Percentiles rank a stretch among this genome's conserved stretches.
Conservation (phyloP, 2,888 invertebrate species). For the Sussaba pulchella region DNA sequence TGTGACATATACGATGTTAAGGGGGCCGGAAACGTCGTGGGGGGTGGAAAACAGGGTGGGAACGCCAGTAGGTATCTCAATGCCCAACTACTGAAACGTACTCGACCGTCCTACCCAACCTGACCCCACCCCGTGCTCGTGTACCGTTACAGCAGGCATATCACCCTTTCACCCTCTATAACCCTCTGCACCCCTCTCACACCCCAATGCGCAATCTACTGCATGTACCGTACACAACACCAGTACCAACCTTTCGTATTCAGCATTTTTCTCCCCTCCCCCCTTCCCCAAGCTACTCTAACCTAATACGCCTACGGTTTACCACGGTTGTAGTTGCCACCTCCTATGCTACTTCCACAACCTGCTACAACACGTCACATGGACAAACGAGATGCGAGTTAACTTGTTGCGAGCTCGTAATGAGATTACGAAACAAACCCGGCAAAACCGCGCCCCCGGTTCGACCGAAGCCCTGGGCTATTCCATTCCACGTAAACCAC, state of each 20-base stretch:
- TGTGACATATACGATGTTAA: constrained; percentile 36
- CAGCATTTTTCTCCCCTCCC: constrained; percentile 41
- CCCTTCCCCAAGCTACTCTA: constrained; percentile 18
- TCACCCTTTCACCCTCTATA: constrained; percentile 10
- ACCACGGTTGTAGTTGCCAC: constrained; percentile 56
- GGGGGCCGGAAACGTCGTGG: not conserved
- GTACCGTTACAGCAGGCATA: constrained; percentile 6
- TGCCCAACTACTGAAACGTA: constrained; percentile 50
- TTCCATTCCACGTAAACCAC: constrained; percentile 27
- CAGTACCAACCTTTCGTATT: not conserved
- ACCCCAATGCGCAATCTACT: constrained; percentile 48
- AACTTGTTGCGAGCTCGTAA: constrained; percentile 71
- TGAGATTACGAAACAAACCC: constrained; percentile 71
- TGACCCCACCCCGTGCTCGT: constrained; percentile 21
- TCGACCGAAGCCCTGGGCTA: constrained; percentile 50
- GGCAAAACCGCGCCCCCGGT: constrained; percentile 64
- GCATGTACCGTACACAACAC: constrained; percentile 54
- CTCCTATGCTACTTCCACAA: constrained; percentile 15
- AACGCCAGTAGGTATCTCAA: constrained; percentile 48
- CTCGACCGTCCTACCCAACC: constrained; percentile 8
- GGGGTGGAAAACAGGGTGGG: constrained; percentile 45
- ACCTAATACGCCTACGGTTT: constrained; percentile 47
- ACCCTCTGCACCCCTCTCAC: not conserved
- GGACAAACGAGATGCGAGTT: constrained; percentile 68
- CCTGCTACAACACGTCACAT: constrained; percentile 53